Percentiles rank a stretch among this genome's conserved stretches.
These are phyloP conservation scores for Australoheros facetus DNA, from an alignment of 2,797 vertebrate genomes.

Conservation along the genomic window DNA sequence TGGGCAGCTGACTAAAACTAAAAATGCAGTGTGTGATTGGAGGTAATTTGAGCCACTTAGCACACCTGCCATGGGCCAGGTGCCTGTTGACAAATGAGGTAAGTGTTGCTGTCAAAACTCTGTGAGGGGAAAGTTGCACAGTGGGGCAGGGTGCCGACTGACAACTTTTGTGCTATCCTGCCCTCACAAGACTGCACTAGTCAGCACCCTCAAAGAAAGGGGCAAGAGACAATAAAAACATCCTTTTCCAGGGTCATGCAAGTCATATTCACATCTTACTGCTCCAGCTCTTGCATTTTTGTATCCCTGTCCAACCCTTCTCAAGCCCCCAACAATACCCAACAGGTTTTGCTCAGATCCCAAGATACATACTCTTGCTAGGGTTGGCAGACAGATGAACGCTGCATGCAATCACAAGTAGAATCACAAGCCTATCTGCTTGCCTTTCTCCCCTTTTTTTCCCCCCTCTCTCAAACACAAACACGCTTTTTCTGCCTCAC, in stretches of 20 bases:
- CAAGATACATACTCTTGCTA: slow-evolving; percentile 49
- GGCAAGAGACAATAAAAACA: slow-evolving; percentile 59
- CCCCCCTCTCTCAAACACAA: neutral
- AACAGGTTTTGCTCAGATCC: slow-evolving; percentile 60
- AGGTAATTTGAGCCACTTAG: slow-evolving; percentile 28
- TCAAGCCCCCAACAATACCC: slow-evolving; percentile 12
- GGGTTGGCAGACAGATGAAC: slow-evolving; percentile 46
- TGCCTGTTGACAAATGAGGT: slow-evolving; percentile 55
- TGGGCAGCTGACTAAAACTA: neutral
- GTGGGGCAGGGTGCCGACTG: slow-evolving; percentile 53
- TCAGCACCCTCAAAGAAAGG: slow-evolving; percentile 37
- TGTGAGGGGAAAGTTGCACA: slow-evolving; percentile 51
- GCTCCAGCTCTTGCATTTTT: slow-evolving; percentile 30
- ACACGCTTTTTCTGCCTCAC: neutral
- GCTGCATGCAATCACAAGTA: slow-evolving; percentile 59
- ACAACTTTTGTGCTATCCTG: slow-evolving; percentile 50
- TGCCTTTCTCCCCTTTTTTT: slow-evolving; percentile 3
- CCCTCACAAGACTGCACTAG: slow-evolving; percentile 59
- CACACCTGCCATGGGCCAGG: slow-evolving; percentile 19
- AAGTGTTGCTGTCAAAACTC: slow-evolving; percentile 50
- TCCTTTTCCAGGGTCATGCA: slow-evolving; percentile 59
- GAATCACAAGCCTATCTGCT: slow-evolving; percentile 25
- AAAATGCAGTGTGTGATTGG: neutral
- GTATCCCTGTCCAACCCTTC: neutral
- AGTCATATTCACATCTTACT: slow-evolving; percentile 53